Evolutionary conservation across 2,113 vertebrate genomes (phyloP).

Genomic region (Zootoca vivipara): DNA sequence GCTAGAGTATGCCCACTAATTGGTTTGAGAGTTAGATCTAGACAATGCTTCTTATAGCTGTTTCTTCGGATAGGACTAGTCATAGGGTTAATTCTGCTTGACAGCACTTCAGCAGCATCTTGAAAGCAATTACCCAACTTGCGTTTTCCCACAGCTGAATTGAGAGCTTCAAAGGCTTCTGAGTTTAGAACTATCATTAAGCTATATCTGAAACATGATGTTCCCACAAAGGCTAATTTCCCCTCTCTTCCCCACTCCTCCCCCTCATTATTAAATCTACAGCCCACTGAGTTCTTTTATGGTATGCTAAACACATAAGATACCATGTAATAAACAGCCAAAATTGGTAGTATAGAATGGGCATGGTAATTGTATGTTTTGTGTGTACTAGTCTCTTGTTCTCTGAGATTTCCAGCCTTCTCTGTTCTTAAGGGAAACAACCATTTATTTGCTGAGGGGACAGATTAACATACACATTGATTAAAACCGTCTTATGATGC

Average conservation of each 20-base stretch:
- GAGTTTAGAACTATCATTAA: slow-evolving; percentile 86
- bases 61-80: slow-evolving; percentile 77
- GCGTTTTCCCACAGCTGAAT: slow-evolving; percentile 86
- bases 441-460: slow-evolving; percentile 38
- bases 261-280: slow-evolving; percentile 73
- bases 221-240: slow-evolving; percentile 82
- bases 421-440: slow-evolving; percentile 58
- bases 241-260: slow-evolving; percentile 52
- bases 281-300: slow-evolving; percentile 77
- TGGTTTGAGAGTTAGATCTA: slow-evolving; percentile 79
- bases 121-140: slow-evolving; percentile 84
- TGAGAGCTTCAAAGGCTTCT: slow-evolving; percentile 86
- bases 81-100: slow-evolving; percentile 87
- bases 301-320: slow-evolving; percentile 70
- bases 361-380: slow-evolving; percentile 64
- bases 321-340: slow-evolving; percentile 66
- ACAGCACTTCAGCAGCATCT: slow-evolving; percentile 85
- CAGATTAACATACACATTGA: slow-evolving; percentile 64
- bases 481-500: slow-evolving; percentile 53
- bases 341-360: slow-evolving; percentile 60
- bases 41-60: slow-evolving; percentile 81
- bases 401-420: slow-evolving; percentile 46
- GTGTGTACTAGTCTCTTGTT: slow-evolving; percentile 53
- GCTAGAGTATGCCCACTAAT: slow-evolving; percentile 79
- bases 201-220: slow-evolving; percentile 84